Conservation (phyloP, 2,113 vertebrate genomes). For the Pantherophis guttatus region DNA sequence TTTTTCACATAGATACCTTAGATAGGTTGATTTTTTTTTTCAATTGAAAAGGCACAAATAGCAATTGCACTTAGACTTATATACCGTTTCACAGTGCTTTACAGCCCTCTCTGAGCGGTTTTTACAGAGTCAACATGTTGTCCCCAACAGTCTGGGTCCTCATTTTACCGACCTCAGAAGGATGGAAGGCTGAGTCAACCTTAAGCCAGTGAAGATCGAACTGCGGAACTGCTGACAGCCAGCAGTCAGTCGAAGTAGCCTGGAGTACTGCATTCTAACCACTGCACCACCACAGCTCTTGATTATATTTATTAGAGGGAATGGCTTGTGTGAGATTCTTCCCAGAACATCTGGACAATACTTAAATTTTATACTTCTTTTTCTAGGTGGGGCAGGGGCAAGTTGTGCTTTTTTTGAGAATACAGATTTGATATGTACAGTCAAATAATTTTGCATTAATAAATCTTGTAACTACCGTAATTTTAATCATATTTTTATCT, state of each 20-base stretch:
- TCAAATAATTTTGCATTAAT: neutral
- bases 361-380: conserved; percentile 39
- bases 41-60: neutral
- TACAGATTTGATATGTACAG: conserved; percentile 39
- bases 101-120: too few relatives aligned
- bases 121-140: too few relatives aligned
- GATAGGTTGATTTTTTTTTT: neutral
- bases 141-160: too few relatives aligned
- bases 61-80: too few relatives aligned
- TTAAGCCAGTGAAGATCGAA: too few relatives aligned
- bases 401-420: conserved; percentile 19
- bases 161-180: too few relatives aligned
- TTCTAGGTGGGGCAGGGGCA: conserved; percentile 6
- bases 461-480: neutral
- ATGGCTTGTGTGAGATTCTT: conserved; percentile 35
- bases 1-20: neutral
- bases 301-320: conserved; percentile 28
- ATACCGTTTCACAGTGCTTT: too few relatives aligned
- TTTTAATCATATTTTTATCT: neutral
- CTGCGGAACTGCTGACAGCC: too few relatives aligned
- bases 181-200: too few relatives aligned
- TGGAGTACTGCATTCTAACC: too few relatives aligned
- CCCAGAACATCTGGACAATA: conserved; percentile 21
- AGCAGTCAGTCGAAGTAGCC: too few relatives aligned
- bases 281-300: too few relatives aligned